Base-by-base conservation (phyloP, 2,113 vertebrate genomes). In the Dinomys branickii region DNA sequence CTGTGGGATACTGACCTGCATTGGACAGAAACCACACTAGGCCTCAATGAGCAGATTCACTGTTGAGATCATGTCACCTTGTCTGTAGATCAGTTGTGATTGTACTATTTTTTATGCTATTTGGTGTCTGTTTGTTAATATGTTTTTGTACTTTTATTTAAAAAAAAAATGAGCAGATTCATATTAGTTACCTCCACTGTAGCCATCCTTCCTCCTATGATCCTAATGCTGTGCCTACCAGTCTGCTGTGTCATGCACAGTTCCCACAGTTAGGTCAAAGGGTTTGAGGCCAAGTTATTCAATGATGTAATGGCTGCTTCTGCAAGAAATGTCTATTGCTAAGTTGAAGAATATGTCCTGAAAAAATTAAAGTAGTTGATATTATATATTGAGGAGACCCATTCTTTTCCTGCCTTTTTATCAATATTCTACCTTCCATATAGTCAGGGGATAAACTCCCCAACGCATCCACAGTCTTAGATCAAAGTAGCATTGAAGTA, bases 381-480 rank as follows among this genome's bases (percentile, higher is more conserved):
- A 78, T 65, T 41, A 85, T 63, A 28, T 41, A 69, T 22, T 26
- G 6, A 93, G 54, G 5, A 89, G 38, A 88, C 11, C 44, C 38
- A 85, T 83, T 81, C 59, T 95, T 93, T 95, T 58, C 67, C 59
- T 87, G 54, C 52, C 47, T n/a, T 88, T 84, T 95, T 81, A 86
- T 65, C 87, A 92, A 69, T 35, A 75, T 93, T 88, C 63, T 61
- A 7, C 67, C 54, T 91, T 96, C 75, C 19, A 2, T 16, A 7
- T 13, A 90, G 24, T 67, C 71, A 90, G 92, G 22, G 59, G 8
- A 71, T 63, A 41, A 65, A 47, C 11, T 28, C 33, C 3, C 50
- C 6, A 22, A 20, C 16, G 28, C 47, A 10, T 80, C 77, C 30
- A 17, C 41, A 54, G 11, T 52, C 30, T 35, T 86, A 50, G 33